Evolutionary conservation across 1,140 invertebrate genomes (phyloP).

Genomic region (Meloidogyne exigua): DNA sequence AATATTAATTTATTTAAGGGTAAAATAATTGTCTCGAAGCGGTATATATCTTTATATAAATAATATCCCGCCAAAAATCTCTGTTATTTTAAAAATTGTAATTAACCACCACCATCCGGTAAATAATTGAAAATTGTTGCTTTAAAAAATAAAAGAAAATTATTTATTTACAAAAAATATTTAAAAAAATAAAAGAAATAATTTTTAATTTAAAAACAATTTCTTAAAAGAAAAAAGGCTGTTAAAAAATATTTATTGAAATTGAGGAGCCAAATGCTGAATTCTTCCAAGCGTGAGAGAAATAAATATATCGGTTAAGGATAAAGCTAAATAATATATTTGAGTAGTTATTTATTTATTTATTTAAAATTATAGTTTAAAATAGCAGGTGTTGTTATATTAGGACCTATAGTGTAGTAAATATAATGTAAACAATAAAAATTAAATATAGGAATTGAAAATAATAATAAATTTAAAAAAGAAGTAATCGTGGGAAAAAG

Average conservation of each 20-base stretch:
- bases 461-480: too few relatives aligned
- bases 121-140: constrained; percentile 3
- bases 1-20: too few relatives aligned
- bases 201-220: background rate
- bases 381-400: background rate
- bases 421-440: too few relatives aligned
- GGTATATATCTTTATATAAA: too few relatives aligned
- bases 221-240: background rate
- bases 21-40: too few relatives aligned
- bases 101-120: background rate
- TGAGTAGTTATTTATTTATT: background rate
- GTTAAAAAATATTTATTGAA: background rate
- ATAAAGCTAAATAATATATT: background rate
- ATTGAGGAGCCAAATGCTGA: background rate
- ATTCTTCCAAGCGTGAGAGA: constrained; percentile 1
- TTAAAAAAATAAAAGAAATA: background rate
- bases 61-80: background rate
- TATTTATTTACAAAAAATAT: background rate
- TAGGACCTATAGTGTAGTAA: too few relatives aligned
- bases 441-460: too few relatives aligned
- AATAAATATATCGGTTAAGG: background rate
- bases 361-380: background rate
- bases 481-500: too few relatives aligned
- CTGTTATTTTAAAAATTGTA: background rate
- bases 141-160: background rate